A percentile compares a stretch with the other conserved stretches of the same genome.
Evolutionary conservation across 2,113 vertebrate species (phyloP).

Genomic region (Hemicordylus capensis): DNA sequence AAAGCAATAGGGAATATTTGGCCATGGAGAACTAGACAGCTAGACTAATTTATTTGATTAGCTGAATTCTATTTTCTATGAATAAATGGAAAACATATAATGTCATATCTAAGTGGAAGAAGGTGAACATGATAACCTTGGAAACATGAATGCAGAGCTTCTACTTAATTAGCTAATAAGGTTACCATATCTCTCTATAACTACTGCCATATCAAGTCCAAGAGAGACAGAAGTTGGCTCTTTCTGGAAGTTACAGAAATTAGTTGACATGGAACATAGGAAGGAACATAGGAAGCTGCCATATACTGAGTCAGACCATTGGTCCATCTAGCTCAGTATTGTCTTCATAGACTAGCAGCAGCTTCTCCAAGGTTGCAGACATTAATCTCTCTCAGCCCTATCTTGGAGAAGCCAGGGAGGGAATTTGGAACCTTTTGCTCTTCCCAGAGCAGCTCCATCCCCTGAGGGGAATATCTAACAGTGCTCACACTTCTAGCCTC

Average conservation of each 20-base stretch:
- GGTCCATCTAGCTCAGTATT: too few species aligned
- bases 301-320: too few species aligned
- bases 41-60: not conserved
- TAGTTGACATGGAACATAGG: too few species aligned
- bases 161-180: not conserved
- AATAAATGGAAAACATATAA: not conserved
- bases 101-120: not conserved
- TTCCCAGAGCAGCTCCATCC: too few species aligned
- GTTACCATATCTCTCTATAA: not conserved
- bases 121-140: accelerated
- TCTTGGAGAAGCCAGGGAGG: too few species aligned
- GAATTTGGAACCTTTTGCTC: too few species aligned
- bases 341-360: too few species aligned
- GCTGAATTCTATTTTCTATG: not conserved
- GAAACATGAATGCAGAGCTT: accelerated
- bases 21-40: accelerated
- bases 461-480: too few species aligned
- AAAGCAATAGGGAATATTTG: not conserved
- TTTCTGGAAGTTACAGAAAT: slow-evolving; percentile 39
- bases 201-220: not conserved
- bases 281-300: too few species aligned
- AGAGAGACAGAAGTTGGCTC: not conserved
- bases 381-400: too few species aligned
- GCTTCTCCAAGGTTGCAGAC: too few species aligned
- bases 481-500: too few species aligned